Evolutionary conservation across 2,888 invertebrate species (phyloP), one percentile per base, ranked within the genome.

Genomic region (Agrilus biguttatus): DNA sequence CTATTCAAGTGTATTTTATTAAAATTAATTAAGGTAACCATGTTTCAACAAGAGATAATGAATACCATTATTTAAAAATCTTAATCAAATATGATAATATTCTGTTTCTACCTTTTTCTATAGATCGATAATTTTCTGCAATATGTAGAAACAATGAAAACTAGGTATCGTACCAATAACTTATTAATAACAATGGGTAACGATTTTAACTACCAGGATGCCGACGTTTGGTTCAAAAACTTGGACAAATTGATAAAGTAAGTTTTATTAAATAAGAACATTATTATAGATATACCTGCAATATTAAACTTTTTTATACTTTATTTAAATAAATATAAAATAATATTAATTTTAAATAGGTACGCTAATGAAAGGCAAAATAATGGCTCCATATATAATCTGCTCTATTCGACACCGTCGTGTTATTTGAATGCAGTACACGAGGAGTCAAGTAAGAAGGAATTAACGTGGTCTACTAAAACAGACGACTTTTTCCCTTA

Each of bases 141-240:
- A 1, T 74, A 75, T 53, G 66, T 73, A 19, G 55, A 62, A 33
- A 69, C 69, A 38, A 75, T 79, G 64, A 65, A 75, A 0, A 51
- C 55, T 33, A 59, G 55, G 1, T 83, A 81, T 60, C 56, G 57
- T 45, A 81, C 85, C 0, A 77, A 79, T 48, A 83, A 92, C 59
- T 69, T 91, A n/a, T 73, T 91, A 51, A 69, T 92, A 40, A 86
- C 92, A 0, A 92, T 92, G 91, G 93, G 93, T 0, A 83, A 86
- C 52, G 93, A 95, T 66, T 95, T 95, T 61, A 78, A 84, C 54
- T 93, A 87, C 60, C 83, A 85, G 62, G 73, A 77, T 47, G 82
- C 83, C 0, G 67, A 69, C 14, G 73, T 76, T 67, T 89, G 88
- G 82, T 95, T 75, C 67, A 76, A 72, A 50, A 92, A 92, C 63